Evolutionary conservation across 2,797 vertebrate species (phyloP).

Genomic region (Catharus ustulatus): DNA sequence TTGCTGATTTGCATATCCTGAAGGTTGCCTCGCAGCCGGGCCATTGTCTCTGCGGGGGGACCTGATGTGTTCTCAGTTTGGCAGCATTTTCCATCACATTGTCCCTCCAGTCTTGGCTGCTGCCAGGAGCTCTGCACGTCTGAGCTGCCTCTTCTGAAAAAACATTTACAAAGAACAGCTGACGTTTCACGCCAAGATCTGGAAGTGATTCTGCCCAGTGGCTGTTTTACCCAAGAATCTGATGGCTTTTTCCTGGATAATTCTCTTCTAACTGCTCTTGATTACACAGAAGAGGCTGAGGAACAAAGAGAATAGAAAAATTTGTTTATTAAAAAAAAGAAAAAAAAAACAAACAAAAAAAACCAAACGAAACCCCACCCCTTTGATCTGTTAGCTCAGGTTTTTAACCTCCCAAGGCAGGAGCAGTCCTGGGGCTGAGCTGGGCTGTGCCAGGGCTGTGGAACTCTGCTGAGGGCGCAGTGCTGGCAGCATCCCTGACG

Average conservation of each 20-base stretch:
- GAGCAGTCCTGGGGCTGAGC: neutral
- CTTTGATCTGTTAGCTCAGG: fast-evolving
- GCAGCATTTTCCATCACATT: neutral
- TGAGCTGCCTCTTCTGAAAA: neutral
- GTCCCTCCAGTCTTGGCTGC: neutral
- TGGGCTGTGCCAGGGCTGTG: neutral
- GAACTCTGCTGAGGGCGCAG: fast-evolving
- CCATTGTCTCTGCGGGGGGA: neutral
- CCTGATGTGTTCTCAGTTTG: neutral
- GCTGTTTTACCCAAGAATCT: neutral
- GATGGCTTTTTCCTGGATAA: neutral
- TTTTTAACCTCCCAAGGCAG: neutral
- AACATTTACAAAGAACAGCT: neutral
- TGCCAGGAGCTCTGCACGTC: neutral
- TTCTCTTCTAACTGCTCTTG: neutral
- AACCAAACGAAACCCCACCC: fast-evolving
- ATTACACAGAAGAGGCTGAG: neutral
- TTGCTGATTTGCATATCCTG: neutral
- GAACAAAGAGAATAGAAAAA: neutral
- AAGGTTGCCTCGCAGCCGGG: neutral
- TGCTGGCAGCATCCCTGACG: fast-evolving
- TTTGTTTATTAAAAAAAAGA: no score
- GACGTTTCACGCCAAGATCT: fast-evolving
- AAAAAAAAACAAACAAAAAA: fast-evolving
- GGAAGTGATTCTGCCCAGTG: neutral